These are phyloP conservation scores for Phaetusa simplex DNA, from an alignment of 2,113 vertebrate genomes.

Conservation along the genomic window DNA sequence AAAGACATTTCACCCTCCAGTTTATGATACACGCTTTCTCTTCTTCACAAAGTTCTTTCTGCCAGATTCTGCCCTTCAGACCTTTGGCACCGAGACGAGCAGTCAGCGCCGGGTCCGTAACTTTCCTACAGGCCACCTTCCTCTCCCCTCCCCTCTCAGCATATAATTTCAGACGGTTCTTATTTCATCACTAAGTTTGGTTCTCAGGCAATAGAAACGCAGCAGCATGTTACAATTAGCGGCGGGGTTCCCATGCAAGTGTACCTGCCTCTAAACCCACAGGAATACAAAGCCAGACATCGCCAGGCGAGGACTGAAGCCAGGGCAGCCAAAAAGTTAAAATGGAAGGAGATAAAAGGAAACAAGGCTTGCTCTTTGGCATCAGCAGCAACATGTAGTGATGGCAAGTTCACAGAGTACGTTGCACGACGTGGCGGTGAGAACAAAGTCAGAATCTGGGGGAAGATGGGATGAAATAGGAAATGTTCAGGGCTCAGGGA, in stretches of 20 bases:
- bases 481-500: not conserved
- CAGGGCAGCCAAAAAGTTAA: not conserved
- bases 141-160: not conserved
- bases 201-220: not conserved
- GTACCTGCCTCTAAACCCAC: not conserved
- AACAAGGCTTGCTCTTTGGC: not conserved
- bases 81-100: not conserved
- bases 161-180: not conserved
- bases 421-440: not conserved
- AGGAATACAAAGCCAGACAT: not conserved
- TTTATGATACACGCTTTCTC: not conserved
- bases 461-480: not conserved
- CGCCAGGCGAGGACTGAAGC: not conserved
- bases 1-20: not conserved
- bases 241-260: not conserved
- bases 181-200: not conserved
- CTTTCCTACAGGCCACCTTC: not conserved
- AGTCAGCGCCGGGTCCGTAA: not conserved
- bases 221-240: not conserved
- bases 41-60: not conserved
- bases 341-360: not conserved
- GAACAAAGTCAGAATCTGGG: not conserved
- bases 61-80: not conserved
- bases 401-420: not conserved
- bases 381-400: not conserved